Base-by-base conservation (phyloP, 2,888 invertebrate species). In the Drosophila mimica region DNA sequence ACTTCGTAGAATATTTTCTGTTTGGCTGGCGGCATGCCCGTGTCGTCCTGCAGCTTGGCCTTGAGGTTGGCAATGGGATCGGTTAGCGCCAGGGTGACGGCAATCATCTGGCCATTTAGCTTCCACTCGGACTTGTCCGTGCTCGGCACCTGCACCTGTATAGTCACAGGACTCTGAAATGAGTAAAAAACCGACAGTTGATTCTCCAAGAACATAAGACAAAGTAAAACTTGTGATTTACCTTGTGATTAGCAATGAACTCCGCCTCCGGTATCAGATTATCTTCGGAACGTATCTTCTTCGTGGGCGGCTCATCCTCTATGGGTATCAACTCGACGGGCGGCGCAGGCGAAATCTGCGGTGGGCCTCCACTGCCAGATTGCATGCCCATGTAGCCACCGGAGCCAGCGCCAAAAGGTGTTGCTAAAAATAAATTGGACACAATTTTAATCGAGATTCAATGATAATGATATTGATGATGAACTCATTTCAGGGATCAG, bases 1-100 rank as follows among this genome's bases (percentile, higher is more conserved):
- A 97, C 98, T 94, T 99, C 99, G 91, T 97, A 97, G 83, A 98
- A 97, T 79, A 99, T 94, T 93, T 99, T 99, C 94, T 99, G 99
- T 93, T 99, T 99, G 62, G 98, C 98, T 25, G 97, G 97, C 51
- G 99, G 98, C 96, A 99, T 97, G 79, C 97, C 97, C 67, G 97
- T 97, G 81, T 96, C 95, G 77, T 97, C 96, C 91, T 96, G 96
- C 83, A 99, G 95, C 92, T 97, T 96, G 15, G 96, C 95, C 94
- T 99, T 99, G 84, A 99, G 95, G 62, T 96, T 96, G 17, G 96
- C 95, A n/a, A 98, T 96, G 0, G 95, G 94, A 80, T 98, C 97
- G 17, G 95, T 94, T 17, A 97, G 94, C 48, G 97, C 95, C 90
- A 99, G 91, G 2, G 96, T 96, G 64, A 98, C 94, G 60, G 95